phyloP scores from a whole-genome alignment of 1,140 invertebrate species.

The Archivesica marissinica region DNA sequence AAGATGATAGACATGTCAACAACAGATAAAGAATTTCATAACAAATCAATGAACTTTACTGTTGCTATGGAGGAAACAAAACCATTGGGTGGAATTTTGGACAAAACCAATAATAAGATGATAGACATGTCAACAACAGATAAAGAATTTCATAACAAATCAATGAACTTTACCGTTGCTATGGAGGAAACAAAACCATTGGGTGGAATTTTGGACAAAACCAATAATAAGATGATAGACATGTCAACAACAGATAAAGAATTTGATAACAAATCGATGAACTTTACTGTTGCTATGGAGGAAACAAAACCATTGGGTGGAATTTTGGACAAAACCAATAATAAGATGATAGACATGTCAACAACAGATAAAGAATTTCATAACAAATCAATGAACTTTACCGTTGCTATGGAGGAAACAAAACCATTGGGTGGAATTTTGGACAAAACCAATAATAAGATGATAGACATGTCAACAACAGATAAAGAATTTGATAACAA shows the following conservation, averaged over 20 bases:
- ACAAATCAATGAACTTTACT: not conserved
- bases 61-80: slow-evolving; percentile 43
- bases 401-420: slow-evolving; percentile 37
- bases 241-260: not conserved
- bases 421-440: slow-evolving; percentile 37
- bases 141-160: no score
- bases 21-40: not conserved
- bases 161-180: not conserved
- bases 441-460: not conserved
- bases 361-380: not conserved
- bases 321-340: slow-evolving; percentile 29
- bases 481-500: not conserved
- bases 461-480: not conserved
- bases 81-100: slow-evolving; percentile 29
- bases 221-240: not conserved
- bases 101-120: no score
- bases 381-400: not conserved
- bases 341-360: no score
- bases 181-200: slow-evolving; percentile 36
- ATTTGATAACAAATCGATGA: not conserved
- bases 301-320: slow-evolving; percentile 31
- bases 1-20: not conserved
- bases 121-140: no score
- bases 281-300: slow-evolving; percentile 5
- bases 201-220: slow-evolving; percentile 11